Percentiles rank a stretch among this genome's conserved stretches.
phyloP scores from a whole-genome alignment of 2,888 invertebrate genomes.

The Pheosia tremula region DNA sequence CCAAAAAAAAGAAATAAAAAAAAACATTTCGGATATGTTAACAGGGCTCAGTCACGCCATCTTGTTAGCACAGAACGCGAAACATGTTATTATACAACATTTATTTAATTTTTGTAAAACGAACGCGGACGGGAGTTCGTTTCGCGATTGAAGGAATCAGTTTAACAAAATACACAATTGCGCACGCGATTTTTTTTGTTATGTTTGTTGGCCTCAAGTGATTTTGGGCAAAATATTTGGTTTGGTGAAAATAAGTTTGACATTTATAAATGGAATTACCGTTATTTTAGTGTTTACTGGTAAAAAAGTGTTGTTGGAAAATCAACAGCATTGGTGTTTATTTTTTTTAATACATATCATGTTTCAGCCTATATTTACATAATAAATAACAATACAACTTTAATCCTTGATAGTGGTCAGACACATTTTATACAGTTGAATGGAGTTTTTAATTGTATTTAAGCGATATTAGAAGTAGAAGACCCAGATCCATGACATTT shows the following conservation, averaged over 20 bases:
- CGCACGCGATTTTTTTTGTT: slow-evolving; percentile 55
- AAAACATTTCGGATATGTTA: slow-evolving; percentile 66
- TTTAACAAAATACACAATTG: slow-evolving; percentile 69
- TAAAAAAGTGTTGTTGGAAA: neutral
- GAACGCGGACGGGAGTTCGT: slow-evolving; percentile 52
- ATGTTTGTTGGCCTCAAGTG: slow-evolving; percentile 25
- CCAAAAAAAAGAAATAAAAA: slow-evolving; percentile 40
- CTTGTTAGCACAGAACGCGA: slow-evolving; percentile 64
- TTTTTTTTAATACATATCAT: neutral
- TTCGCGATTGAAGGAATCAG: slow-evolving; percentile 55
- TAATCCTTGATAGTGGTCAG: no score
- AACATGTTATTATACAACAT: slow-evolving; percentile 78
- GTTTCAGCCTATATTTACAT: neutral
- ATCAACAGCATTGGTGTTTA: neutral
- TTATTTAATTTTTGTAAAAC: slow-evolving; percentile 77
- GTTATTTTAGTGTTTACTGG: neutral
- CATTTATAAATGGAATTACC: slow-evolving; percentile 6
- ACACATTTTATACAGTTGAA: no score
- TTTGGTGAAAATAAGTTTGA: slow-evolving; percentile 5
- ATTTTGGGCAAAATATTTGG: slow-evolving; percentile 26
- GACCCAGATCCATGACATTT: no score
- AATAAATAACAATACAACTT: neutral
- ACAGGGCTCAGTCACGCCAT: slow-evolving; percentile 79
- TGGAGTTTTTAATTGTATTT: no score
- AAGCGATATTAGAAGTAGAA: no score